Conservation (phyloP, 2,113 vertebrate species). For the Pelecanus crispus region DNA sequence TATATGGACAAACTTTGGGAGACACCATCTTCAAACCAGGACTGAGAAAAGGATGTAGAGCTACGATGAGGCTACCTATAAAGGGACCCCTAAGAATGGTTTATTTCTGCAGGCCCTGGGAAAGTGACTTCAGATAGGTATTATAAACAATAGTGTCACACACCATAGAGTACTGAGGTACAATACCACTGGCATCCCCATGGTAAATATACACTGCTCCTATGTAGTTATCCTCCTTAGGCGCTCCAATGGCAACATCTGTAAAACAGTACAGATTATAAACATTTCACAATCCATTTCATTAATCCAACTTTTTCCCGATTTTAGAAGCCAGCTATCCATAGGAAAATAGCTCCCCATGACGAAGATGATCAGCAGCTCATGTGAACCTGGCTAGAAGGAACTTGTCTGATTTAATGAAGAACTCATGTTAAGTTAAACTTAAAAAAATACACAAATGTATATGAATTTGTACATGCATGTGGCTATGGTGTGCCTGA, state of each 20-base stretch:
- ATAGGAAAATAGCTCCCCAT: neutral
- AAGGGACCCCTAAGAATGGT: neutral
- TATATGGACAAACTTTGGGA: neutral
- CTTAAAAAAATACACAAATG: neutral
- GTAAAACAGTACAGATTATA: neutral
- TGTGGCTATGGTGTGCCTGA: neutral
- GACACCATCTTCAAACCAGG: neutral
- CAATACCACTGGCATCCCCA: conserved; percentile 81
- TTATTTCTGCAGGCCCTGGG: neutral
- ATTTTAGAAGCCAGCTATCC: neutral
- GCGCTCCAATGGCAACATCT: conserved; percentile 95
- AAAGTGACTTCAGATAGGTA: neutral
- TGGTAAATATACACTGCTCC: conserved; percentile 96
- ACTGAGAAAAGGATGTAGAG: neutral
- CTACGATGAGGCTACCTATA: neutral
- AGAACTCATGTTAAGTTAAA: neutral
- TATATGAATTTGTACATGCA: neutral
- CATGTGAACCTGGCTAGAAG: neutral
- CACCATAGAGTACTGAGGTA: conserved; percentile 93
- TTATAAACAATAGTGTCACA: neutral
- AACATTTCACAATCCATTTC: neutral
- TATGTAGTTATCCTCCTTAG: conserved; percentile 88
- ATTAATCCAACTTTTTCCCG: neutral
- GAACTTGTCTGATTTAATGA: neutral
- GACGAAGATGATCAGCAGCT: neutral